phyloP scores from a whole-genome alignment of 2,113 vertebrate species.

The Mesocricetus auratus region DNA sequence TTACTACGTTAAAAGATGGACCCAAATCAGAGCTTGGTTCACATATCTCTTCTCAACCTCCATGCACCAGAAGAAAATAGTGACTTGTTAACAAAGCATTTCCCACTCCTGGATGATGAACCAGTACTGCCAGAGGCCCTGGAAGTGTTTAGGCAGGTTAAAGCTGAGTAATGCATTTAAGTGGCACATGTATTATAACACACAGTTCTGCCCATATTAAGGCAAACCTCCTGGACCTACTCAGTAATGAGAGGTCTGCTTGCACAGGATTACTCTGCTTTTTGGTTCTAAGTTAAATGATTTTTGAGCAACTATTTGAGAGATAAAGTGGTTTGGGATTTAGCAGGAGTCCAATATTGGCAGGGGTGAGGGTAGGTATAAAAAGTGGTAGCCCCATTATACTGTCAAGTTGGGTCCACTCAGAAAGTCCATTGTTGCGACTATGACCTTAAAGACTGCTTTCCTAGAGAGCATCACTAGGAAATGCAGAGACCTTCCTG shows the following conservation, averaged over 20 bases:
- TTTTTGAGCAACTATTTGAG: not conserved
- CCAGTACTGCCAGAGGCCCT: not conserved
- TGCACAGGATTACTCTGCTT: not conserved
- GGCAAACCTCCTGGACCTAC: conserved; percentile 46
- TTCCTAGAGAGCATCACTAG: not conserved
- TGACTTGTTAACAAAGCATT: conserved; percentile 8
- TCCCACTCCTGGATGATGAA: not conserved
- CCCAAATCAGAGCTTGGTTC: not conserved
- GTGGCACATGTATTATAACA: not conserved
- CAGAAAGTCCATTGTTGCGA: not conserved
- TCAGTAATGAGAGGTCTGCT: conserved; percentile 29
- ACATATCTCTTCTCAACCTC: not conserved
- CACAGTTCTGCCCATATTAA: conserved; percentile 51
- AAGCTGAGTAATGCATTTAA: conserved; percentile 51
- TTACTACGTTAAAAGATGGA: not conserved
- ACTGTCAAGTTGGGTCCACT: not conserved
- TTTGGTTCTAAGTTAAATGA: not conserved
- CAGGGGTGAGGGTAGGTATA: not conserved
- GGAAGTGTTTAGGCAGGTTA: conserved; percentile 44
- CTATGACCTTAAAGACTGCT: not conserved
- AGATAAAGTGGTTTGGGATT: not conserved
- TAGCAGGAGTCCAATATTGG: not conserved
- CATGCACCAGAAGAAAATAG: not conserved
- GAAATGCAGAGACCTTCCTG: not conserved
- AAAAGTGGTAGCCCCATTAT: not conserved